phyloP scores from a whole-genome alignment of 2,113 vertebrate genomes.

The Cyphomyrus plagiostoma region DNA sequence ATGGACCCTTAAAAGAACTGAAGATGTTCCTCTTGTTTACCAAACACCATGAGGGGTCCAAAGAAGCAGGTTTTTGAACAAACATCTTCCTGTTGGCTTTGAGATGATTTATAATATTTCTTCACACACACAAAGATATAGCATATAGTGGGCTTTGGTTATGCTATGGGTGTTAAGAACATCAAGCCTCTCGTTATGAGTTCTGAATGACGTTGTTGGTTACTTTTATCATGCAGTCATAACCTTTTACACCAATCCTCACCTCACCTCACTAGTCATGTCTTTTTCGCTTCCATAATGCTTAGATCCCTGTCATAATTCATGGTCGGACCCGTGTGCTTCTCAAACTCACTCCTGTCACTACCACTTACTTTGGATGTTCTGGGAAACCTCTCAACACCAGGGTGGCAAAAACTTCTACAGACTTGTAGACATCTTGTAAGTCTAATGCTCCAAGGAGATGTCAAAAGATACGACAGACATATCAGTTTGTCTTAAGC shows the following conservation, averaged over 20 bases:
- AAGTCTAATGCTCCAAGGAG: not conserved
- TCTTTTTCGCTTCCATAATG: not conserved
- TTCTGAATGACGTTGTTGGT: constrained; percentile 12
- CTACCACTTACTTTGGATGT: not conserved
- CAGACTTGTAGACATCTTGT: not conserved
- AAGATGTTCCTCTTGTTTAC: constrained; percentile 54
- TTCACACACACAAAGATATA: constrained; percentile 24
- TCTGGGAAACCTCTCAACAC: not conserved
- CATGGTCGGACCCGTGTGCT: not conserved
- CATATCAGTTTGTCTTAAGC: not conserved
- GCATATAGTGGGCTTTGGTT: constrained; percentile 1
- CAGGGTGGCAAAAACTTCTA: not conserved
- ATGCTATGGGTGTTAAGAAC: constrained; percentile 13
- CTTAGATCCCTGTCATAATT: not conserved
- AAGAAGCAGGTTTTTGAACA: constrained; percentile 58
- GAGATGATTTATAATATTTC: constrained; percentile 61
- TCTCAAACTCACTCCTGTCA: not conserved
- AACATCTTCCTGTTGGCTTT: constrained; percentile 60
- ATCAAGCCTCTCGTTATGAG: constrained; percentile 1
- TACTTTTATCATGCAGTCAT: constrained; percentile 8
- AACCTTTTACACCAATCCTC: constrained; percentile 3
- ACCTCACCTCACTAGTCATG: not conserved
- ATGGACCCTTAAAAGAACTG: constrained; percentile 31
- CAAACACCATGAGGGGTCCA: constrained; percentile 54
- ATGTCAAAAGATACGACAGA: not conserved